Base-by-base conservation (phyloP, 2,113 vertebrate genomes). In the Danionella cerebrum region DNA sequence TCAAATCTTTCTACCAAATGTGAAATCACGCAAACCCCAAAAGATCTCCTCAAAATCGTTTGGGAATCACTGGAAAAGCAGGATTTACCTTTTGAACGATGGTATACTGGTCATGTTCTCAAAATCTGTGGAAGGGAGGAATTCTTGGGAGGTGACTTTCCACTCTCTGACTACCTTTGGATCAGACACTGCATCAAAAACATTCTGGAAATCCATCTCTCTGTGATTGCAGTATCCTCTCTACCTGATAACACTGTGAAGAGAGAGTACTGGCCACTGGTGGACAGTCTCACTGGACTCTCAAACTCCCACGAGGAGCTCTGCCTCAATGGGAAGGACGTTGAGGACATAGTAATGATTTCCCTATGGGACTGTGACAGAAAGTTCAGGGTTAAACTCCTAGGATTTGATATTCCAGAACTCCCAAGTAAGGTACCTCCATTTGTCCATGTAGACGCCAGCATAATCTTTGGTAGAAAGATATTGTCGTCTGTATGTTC, bases 311-410 rank as follows among this genome's bases (percentile, higher is more conserved):
- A 90, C 5, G 77, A 87, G 8, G 84, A 89, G 14, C 84, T 90
- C 16, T 50, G 79, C n/a, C 69, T 90, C 0, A 51, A 80, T 6
- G 76, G 72, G n/a, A 87, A 86, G 25, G 79, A 88, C 47, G 27
- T 87, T 65, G 85, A 88, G 6, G 84, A 90, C 54, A 84, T 88
- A 36, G 75, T 80, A 42, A 86, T 87, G 84, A 85, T 91, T 62
- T 89, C 89, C 2, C 63, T 90, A 62, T 89, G 85, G 89, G 88
- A 91, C 69, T 90, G 89, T 74, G 69, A 84, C 19, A 76, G 86
- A 25, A 84, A 65, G 3, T 79, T 91, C 38, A 76, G 89, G 6
- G 86, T 90, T 27, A 91, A 91, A 70, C 54, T 91, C 19, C 45
- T 90, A 12, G 89, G 89, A 11, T 81, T 90, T 53, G 89, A 91